Evolutionary conservation across 2,888 invertebrate genomes (phyloP), one percentile per base, ranked within the genome.

Genomic region (Arenicola marina): DNA sequence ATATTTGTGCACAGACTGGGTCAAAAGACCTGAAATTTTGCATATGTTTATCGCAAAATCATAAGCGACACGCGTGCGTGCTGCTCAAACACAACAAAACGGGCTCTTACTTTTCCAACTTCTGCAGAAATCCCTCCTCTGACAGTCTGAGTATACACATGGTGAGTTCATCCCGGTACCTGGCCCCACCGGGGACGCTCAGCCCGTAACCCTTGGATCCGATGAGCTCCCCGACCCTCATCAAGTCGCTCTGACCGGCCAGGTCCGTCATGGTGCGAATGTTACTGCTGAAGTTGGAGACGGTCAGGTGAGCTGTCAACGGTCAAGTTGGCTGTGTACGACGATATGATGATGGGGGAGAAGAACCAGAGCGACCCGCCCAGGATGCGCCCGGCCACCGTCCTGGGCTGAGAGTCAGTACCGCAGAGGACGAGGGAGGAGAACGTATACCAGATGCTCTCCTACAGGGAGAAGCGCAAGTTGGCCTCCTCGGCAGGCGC

Each of bases 351-450:
- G 31, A 57, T 57, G 29, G 32, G 53, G 15, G 53, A 53, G 67
- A 81, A 80, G 63, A 82, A 77, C 78, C 80, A 80, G 76, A 81
- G 78, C n/a, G 79, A 76, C n/a, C 77, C 77, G 2, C 79, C 78
- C 21, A 82, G 65, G 31, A 82, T 51, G 1, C 63, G 80, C 91
- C 4, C 85, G 84, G 91, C 93, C 91, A 74, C 89, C 90, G 26
- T 61, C 4, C 46, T 54, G 2, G 63, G 55, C 21, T 24, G 24
- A 15, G 32, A 29, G 3, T 32, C 48, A 31, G 59, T 31, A 11
- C 51, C 24, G 1, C 24, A 18, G 24, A 48, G 59, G 15, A 59
- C 18, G 51, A 59, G 29, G 21, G 51, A 59, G 32, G 59, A 29
- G 51, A 59, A 59, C 18, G 51, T 51, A n/a, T 15, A 59, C 59